A percentile compares a stretch with the other conserved stretches of the same genome.
Evolutionary conservation across 2,113 vertebrate species (phyloP).

Genomic region (Nasalis larvatus): DNA sequence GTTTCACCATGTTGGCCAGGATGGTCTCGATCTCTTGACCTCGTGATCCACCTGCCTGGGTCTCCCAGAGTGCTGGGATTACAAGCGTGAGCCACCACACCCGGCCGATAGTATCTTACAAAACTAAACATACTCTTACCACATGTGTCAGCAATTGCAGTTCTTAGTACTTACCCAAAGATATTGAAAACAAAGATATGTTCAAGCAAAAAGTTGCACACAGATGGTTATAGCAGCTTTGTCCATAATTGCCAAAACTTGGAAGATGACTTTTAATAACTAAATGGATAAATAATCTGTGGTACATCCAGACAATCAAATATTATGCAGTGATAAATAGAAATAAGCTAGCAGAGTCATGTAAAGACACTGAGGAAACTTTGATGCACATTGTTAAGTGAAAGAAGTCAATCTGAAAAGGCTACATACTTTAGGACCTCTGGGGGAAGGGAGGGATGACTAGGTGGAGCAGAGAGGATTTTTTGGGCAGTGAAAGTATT

Average conservation of each 20-base stretch:
- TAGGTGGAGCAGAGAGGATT: neutral
- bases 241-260: neutral
- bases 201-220: neutral
- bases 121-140: neutral
- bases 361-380: neutral
- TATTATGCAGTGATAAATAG: neutral
- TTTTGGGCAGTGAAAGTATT: neutral
- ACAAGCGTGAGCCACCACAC: no score
- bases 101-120: neutral
- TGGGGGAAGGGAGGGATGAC: no score
- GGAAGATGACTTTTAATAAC: neutral
- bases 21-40: no score
- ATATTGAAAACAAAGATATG: neutral
- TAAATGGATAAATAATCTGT: neutral
- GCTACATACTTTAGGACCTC: neutral
- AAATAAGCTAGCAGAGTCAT: neutral
- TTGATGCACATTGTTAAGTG: neutral
- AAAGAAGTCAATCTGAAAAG: neutral
- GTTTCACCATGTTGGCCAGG: no score
- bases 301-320: neutral
- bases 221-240: neutral
- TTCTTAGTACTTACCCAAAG: neutral
- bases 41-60: no score
- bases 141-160: neutral
- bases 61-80: no score